Conservation (phyloP, 2,888 invertebrate species). For the Orthonychiurus folsomi region DNA sequence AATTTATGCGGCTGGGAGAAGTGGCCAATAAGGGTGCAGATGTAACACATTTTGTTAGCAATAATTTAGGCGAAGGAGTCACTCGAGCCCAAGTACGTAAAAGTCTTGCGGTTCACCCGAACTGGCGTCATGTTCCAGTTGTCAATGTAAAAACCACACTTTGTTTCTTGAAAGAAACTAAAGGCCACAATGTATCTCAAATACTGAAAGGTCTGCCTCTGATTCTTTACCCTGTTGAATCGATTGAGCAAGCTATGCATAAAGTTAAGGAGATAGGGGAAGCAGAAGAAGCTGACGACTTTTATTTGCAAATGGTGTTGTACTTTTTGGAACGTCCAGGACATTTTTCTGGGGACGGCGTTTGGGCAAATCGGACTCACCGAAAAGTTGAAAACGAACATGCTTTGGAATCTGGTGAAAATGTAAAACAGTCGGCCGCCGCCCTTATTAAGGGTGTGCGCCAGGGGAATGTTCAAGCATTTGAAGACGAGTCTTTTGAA, state of each 20-base stretch:
- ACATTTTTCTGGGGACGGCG: conserved; percentile 65
- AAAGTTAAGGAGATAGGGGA: conserved; percentile 17
- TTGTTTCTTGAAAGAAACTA: conserved; percentile 47
- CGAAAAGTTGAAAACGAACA: no score
- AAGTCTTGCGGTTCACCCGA: conserved; percentile 53
- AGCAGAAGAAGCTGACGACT: conserved; percentile 14
- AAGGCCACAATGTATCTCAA: conserved; percentile 49
- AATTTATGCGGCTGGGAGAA: conserved; percentile 45
- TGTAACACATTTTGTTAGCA: conserved; percentile 45
- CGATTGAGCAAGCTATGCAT: conserved; percentile 22
- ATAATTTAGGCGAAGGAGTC: conserved; percentile 42
- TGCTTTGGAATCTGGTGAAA: no score
- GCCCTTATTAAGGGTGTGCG: no score
- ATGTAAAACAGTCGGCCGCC: no score
- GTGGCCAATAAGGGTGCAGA: conserved; percentile 50
- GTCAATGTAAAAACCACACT: conserved; percentile 54
- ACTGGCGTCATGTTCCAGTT: conserved; percentile 56
- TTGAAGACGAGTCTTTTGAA: no score
- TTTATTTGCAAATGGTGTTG: conserved; percentile 53
- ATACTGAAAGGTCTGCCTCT: conserved; percentile 56
- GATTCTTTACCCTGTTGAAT: conserved; percentile 60
- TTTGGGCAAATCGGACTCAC: no score
- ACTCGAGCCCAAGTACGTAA: conserved; percentile 42
- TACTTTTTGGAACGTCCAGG: conserved; percentile 63
- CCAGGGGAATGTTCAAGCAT: no score